Evolutionary conservation across 2,888 invertebrate species (phyloP).

Genomic region (Hirtodrosophila histrioides): DNA sequence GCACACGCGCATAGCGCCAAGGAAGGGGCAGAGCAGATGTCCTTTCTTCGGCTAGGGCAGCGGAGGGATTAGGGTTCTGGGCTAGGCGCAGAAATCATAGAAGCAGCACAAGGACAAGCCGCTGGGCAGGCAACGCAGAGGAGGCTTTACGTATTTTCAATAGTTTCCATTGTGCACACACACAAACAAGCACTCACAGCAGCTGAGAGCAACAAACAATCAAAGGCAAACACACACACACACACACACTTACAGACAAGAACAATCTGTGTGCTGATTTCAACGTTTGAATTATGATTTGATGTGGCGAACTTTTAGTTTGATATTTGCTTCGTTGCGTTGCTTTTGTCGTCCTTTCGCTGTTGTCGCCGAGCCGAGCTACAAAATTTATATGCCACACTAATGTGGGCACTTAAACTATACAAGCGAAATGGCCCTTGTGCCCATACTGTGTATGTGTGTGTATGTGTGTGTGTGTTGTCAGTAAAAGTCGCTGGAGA

Average conservation of each 20-base stretch:
- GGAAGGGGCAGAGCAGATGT: conserved; percentile 10
- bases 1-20: conserved; percentile 49
- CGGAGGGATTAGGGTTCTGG: conserved; percentile 2
- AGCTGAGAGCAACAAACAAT: conserved; percentile 36
- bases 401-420: conserved; percentile 78
- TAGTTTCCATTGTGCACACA: conserved; percentile 70
- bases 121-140: conserved; percentile 52
- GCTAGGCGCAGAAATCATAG: conserved; percentile 64
- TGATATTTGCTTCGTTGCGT: conserved; percentile 73
- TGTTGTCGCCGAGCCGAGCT: conserved; percentile 50
- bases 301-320: conserved; percentile 74
- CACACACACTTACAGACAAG: conserved; percentile 22
- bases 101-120: conserved; percentile 75
- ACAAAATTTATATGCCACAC: conserved; percentile 74
- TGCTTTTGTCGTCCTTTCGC: conserved; percentile 58
- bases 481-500: conserved; percentile 63
- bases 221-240: conserved; percentile 43
- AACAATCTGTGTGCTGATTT: conserved; percentile 71
- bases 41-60: conserved; percentile 28
- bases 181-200: conserved; percentile 22
- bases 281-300: conserved; percentile 75
- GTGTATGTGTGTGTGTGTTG: conserved; percentile 12
- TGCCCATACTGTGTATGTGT: conserved; percentile 14
- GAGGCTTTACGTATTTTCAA: conserved; percentile 77
- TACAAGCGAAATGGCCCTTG: conserved; percentile 67